phyloP scores from a whole-genome alignment of 2,888 invertebrate genomes.

The Nomada fabriciana region DNA sequence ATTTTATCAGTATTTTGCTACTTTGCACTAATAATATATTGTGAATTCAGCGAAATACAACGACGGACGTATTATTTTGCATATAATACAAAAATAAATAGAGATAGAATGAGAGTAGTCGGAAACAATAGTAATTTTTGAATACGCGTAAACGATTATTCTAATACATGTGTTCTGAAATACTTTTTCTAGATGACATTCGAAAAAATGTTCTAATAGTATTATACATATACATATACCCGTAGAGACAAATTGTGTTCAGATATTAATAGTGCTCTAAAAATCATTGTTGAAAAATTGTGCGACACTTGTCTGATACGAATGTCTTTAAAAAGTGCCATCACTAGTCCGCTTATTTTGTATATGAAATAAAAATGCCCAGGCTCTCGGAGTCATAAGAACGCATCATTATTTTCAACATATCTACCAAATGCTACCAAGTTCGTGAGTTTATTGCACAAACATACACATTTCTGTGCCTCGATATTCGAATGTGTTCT shows the following conservation, averaged over 20 bases:
- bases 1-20: conserved; percentile 12
- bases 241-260: conserved; percentile 11
- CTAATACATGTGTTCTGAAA: neutral
- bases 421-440: neutral
- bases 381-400: conserved; percentile 10
- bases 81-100: neutral
- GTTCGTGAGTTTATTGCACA: conserved; percentile 1
- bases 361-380: conserved; percentile 52
- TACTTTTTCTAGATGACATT: conserved; percentile 7
- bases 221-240: neutral
- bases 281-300: conserved; percentile 16
- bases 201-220: neutral
- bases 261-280: neutral
- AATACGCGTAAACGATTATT: neutral
- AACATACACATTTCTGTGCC: neutral
- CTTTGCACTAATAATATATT: neutral
- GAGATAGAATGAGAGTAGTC: neutral
- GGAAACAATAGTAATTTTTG: conserved; percentile 6
- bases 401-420: conserved; percentile 28
- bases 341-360: conserved; percentile 45
- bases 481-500: neutral
- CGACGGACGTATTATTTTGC: conserved; percentile 3
- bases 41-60: neutral
- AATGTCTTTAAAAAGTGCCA: conserved; percentile 52
- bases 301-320: neutral